Evolutionary conservation across 2,888 invertebrate genomes (phyloP), one percentile per base, ranked within the genome.

Genomic region (Ophioninae sp.): DNA sequence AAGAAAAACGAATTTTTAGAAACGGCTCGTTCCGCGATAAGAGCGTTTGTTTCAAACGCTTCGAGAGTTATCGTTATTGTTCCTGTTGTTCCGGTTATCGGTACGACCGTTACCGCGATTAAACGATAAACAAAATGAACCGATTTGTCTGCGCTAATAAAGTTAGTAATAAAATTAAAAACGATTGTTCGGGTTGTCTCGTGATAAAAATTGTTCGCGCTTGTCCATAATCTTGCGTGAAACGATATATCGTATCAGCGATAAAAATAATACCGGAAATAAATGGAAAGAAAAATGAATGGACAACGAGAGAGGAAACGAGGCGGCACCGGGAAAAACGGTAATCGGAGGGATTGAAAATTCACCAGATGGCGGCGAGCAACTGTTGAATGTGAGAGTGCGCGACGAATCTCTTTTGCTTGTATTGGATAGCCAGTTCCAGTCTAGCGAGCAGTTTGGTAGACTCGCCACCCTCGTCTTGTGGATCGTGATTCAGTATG

Each of bases 321-420:
- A 30, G 2, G 57, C 17, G 1, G n/a, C 6, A 2, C 30, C 5
- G 61, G 17, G 17, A 1, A 62, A 17, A 20, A 10, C 50, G 50
- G 6, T 61, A 17, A 61, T 41, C 30, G 61, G 3, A 41, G 62
- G 74, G 68, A 39, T 59, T 57, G 8, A 41, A 68, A 41, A 72
- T 78, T 85, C 84, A 90, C 98, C 99, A 99, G 88, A 99, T 95
- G 0, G 98, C 95, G 0, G 98, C 97, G 56, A 98, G 93, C 6
- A 98, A 94, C 93, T 99, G 98, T 92, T 99, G 98, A 88, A 98
- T 97, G 93, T 98, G 98, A 2, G 98, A 97, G 93, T 99, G 98
- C n/a, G 98, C 96, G 75, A 98, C 98, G 92, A 98, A 98, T 97
- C 97, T 93, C 93, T 99, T 99, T 93, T 99, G 99, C 90, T 98